Percentiles rank a stretch among this genome's conserved stretches.
phyloP scores from a whole-genome alignment of 2,797 vertebrate genomes.

The Sparus aurata region DNA sequence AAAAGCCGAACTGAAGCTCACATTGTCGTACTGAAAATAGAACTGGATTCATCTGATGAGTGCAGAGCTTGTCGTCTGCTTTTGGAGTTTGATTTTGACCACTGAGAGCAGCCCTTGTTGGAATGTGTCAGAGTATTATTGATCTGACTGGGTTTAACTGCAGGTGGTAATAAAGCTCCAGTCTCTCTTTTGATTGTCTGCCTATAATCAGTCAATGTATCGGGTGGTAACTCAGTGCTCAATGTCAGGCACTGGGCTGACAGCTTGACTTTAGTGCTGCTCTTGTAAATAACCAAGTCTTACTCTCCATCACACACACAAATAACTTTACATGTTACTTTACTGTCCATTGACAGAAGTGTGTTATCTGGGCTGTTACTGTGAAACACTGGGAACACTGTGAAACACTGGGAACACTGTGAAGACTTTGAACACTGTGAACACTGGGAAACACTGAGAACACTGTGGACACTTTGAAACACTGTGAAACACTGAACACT shows the following conservation, averaged over 20 bases:
- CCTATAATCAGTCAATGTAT: slow-evolving; percentile 68
- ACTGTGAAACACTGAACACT: too few relatives aligned
- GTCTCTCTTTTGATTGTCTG: slow-evolving; percentile 70
- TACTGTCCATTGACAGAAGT: not conserved
- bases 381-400: not conserved
- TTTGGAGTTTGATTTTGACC: slow-evolving; percentile 12
- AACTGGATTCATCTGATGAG: slow-evolving; percentile 45
- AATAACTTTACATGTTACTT: not conserved
- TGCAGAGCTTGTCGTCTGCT: slow-evolving; percentile 16
- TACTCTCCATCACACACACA: not conserved
- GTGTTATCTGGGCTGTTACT: not conserved
- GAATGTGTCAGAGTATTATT: slow-evolving; percentile 58
- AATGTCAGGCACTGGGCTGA: slow-evolving; percentile 52
- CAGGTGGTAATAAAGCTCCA: slow-evolving; percentile 77
- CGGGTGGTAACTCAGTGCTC: slow-evolving; percentile 57
- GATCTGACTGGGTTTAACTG: slow-evolving; percentile 65
- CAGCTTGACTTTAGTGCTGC: slow-evolving; percentile 35
- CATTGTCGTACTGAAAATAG: slow-evolving; percentile 29
- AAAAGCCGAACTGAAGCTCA: slow-evolving; percentile 31
- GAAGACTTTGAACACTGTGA: too few relatives aligned
- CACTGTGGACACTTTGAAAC: too few relatives aligned
- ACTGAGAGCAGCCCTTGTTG: slow-evolving; percentile 26
- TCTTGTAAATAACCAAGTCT: slow-evolving; percentile 36
- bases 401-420: too few relatives aligned
- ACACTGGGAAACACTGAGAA: too few relatives aligned